These are phyloP conservation scores for Lissocephala sabroskyi DNA, from an alignment of 2,888 invertebrate species.

Conservation along the genomic window DNA sequence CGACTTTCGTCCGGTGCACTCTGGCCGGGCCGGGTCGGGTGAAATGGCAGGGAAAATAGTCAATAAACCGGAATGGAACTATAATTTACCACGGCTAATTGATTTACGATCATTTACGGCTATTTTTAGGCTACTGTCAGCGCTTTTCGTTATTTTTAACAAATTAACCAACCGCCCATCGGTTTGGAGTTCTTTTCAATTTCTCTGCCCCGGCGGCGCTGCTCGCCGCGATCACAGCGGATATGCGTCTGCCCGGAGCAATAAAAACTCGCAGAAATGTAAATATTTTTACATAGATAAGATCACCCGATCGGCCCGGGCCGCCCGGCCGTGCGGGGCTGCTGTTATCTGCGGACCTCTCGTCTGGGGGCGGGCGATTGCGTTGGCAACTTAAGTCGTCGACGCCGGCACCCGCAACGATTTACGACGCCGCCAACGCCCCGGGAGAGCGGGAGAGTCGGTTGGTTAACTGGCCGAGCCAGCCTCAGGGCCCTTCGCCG, in stretches of 20 bases:
- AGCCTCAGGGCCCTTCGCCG: constrained; percentile 23
- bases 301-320: constrained; percentile 13
- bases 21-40: background rate
- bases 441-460: background rate
- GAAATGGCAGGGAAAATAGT: background rate
- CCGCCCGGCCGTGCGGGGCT: background rate
- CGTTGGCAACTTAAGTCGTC: constrained; percentile 43
- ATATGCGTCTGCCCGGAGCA: constrained; percentile 14
- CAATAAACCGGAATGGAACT: too few species aligned
- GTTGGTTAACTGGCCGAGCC: background rate
- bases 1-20: too few species aligned
- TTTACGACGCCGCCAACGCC: constrained; percentile 38
- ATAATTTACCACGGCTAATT: constrained; percentile 32
- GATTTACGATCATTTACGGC: constrained; percentile 50
- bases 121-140: constrained; percentile 47
- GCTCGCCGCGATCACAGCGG: constrained; percentile 13
- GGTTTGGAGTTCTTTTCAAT: too few species aligned
- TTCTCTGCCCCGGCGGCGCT: constrained; percentile 6
- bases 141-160: constrained; percentile 29
- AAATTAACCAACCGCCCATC: background rate
- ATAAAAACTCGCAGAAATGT: constrained; percentile 50
- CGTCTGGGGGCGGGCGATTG: too few species aligned
- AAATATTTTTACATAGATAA: constrained; percentile 63
- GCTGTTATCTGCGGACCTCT: constrained; percentile 1
- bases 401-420: constrained; percentile 28